Base-by-base conservation (phyloP, 2,113 vertebrate genomes). In the Pseudorectes ferrugineus region DNA sequence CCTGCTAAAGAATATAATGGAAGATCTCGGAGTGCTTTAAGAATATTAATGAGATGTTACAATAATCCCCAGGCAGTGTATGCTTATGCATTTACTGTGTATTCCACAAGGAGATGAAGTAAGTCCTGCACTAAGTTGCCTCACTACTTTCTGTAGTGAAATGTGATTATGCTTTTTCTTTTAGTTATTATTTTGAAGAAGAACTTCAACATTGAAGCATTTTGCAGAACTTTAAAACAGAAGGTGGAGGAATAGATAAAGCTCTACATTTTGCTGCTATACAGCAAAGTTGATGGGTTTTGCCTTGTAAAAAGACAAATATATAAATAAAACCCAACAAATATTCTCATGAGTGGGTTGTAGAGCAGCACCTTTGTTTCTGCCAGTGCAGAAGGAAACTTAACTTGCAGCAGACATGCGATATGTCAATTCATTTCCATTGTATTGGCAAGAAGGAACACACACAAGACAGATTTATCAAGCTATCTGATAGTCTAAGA, bases 401-500 rank as follows among this genome's bases (percentile, higher is more conserved):
- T 74, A 62, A 17, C 85, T 85, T 80, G 54, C 71, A 88, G 74
- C 74, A 95, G 84, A 78, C 89, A 92, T 1, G 0, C 1, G 15
- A 93, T 78, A 70, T 66, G 75, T 96, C 89, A 85, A 83, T 91
- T 79, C 26, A 49, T 93, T 94, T 76, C 83, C 67, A 92, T 87
- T 92, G 80, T 95, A 95, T 79, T 89, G 83, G 86, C 85, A 95
- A 90, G 91, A 92, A 92, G 78, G 45, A 89, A 84, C 89, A 89
- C 66, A 92, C 46, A 87, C 48, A 85, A 78, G 82, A 93, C 72
- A 92, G 85, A 95, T 96, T 83, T 95, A 95, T 92, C 93, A 91
- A 95, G 70, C 62, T 92, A 93, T 95, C 96, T 95, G 92, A 85
- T 94, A 91, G 71, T 93, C 78, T 61, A 67, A 93, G 83, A 85